phyloP scores from a whole-genome alignment of 2,797 vertebrate species.

The Micropoecilia bifurca region DNA sequence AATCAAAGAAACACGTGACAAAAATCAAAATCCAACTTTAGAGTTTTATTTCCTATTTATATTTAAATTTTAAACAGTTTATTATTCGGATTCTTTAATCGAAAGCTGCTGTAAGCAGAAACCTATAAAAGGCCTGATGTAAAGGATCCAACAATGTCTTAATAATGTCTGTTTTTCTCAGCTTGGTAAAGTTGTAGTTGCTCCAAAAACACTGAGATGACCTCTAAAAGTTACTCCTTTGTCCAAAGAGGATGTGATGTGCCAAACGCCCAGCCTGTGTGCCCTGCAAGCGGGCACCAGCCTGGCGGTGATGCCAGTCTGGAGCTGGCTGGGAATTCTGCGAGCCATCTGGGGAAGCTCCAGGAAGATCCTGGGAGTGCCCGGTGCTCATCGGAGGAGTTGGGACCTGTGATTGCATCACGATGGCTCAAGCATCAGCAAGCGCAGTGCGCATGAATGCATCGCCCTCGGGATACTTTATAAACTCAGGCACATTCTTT shows the following conservation, averaged over 20 bases:
- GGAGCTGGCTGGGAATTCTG: slow-evolving; percentile 71
- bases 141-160: neutral
- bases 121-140: neutral
- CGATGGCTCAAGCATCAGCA: slow-evolving; percentile 26
- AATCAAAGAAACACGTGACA: neutral
- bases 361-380: slow-evolving; percentile 76
- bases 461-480: neutral
- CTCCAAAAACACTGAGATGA: slow-evolving; percentile 70
- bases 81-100: neutral
- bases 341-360: slow-evolving; percentile 85
- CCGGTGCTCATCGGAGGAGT: slow-evolving; percentile 57
- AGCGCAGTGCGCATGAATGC: neutral
- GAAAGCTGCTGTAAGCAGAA: neutral
- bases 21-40: neutral
- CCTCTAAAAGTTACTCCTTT: slow-evolving; percentile 81
- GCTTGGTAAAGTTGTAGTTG: slow-evolving; percentile 46
- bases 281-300: slow-evolving; percentile 55
- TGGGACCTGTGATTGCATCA: slow-evolving; percentile 60
- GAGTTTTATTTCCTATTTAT: neutral
- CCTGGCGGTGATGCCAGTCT: slow-evolving; percentile 73
- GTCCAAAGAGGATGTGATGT: slow-evolving; percentile 68
- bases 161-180: too few relatives aligned
- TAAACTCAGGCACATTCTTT: neutral
- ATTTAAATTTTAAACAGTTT: neutral
- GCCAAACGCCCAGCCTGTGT: slow-evolving; percentile 78